A percentile compares a stretch with the other conserved stretches of the same genome.
Conservation (phyloP, 64 coral and sea anemone genomes). For the Dendronephthya gigantea region DNA sequence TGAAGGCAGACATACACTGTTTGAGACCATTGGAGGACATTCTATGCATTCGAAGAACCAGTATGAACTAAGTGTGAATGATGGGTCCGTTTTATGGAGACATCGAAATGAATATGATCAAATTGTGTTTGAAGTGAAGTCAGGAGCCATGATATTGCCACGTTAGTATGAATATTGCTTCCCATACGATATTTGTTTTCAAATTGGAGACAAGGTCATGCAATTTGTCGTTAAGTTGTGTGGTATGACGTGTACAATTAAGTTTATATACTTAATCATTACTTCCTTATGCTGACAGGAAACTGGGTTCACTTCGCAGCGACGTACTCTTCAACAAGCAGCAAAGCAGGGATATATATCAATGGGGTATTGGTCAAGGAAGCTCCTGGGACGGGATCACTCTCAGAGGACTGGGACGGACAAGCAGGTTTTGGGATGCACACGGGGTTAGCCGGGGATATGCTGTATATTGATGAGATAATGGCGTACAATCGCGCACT, state of each 20-base stretch:
- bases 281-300: slow-evolving; percentile 8
- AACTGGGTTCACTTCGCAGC: slow-evolving; percentile 68
- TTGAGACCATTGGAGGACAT: slow-evolving; percentile 88
- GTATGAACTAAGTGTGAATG: slow-evolving; percentile 53
- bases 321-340: slow-evolving; percentile 47
- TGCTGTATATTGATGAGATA: slow-evolving; percentile 64
- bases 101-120: slow-evolving; percentile 72
- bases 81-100: slow-evolving; percentile 69
- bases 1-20: slow-evolving; percentile 58
- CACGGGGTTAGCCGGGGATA: slow-evolving; percentile 33
- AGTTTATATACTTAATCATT: too few species aligned
- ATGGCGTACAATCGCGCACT: slow-evolving; percentile 77
- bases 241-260: too few species aligned
- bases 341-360: slow-evolving; percentile 62
- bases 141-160: slow-evolving; percentile 60
- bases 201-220: too few species aligned
- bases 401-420: slow-evolving; percentile 92
- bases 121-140: slow-evolving; percentile 57
- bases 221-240: too few species aligned
- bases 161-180: background rate
- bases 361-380: slow-evolving; percentile 68
- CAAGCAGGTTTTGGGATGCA: slow-evolving; percentile 86
- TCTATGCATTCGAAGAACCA: slow-evolving; percentile 80
- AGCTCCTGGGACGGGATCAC: slow-evolving; percentile 31
- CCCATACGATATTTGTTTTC: too few species aligned